A percentile compares a stretch with the other conserved stretches of the same genome.
phyloP scores from a whole-genome alignment of 2,113 vertebrate species.

The Catharus fuscescens region DNA sequence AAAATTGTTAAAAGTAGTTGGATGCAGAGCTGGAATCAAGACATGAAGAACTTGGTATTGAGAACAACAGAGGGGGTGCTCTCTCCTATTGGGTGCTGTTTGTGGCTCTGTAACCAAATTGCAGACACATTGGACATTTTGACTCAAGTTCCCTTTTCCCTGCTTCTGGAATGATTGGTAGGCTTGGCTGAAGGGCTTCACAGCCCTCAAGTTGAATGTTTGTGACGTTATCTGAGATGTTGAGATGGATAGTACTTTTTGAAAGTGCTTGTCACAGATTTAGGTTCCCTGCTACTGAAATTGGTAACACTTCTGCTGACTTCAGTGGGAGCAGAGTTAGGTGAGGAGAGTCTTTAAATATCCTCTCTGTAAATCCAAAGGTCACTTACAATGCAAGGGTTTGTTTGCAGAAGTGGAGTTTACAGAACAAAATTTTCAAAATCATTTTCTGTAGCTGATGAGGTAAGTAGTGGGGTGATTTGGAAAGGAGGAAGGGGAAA shows the following conservation, averaged over 20 bases:
- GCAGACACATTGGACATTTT: neutral
- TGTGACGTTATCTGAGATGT: neutral
- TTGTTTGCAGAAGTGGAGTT: neutral
- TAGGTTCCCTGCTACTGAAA: conserved; percentile 8
- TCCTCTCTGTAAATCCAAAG: neutral
- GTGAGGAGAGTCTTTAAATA: neutral
- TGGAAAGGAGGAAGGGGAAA: neutral
- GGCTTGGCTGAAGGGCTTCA: neutral
- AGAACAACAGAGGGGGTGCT: neutral
- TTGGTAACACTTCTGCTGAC: neutral
- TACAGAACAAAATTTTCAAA: neutral
- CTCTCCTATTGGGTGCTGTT: neutral
- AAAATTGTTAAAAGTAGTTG: neutral
- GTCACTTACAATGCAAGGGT: neutral
- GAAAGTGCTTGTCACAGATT: neutral
- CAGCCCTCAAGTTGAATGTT: neutral
- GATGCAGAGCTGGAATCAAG: neutral
- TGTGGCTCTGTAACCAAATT: neutral
- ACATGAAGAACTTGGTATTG: neutral
- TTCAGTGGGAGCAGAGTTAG: neutral
- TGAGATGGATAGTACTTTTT: neutral
- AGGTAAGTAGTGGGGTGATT: neutral
- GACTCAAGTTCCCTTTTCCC: neutral
- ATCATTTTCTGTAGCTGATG: neutral
- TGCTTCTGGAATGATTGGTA: neutral